Evolutionary conservation across 2,113 vertebrate species (phyloP).

Genomic region (Meleagris gallopavo): DNA sequence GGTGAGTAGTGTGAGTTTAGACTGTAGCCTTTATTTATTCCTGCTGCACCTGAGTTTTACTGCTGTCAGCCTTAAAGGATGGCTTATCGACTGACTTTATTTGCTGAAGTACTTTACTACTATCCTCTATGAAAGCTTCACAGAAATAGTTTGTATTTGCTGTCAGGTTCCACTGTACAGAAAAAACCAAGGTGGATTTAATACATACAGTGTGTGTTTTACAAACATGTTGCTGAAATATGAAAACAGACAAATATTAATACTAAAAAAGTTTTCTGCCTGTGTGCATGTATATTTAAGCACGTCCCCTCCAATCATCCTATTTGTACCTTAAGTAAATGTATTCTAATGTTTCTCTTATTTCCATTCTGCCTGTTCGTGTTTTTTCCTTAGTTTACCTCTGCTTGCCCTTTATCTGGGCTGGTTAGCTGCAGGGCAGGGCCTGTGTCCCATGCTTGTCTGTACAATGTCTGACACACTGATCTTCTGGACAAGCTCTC

Average conservation of each 20-base stretch:
- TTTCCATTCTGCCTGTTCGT: not conserved
- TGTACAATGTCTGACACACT: not conserved
- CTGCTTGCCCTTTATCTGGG: not conserved
- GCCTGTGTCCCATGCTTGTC: not conserved
- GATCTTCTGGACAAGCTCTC: not conserved
- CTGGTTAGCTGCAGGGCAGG: not conserved
- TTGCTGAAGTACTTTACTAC: not conserved
- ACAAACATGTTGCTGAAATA: not conserved
- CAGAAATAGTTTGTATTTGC: not conserved
- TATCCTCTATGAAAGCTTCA: not conserved
- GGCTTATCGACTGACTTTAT: not conserved
- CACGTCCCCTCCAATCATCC: not conserved
- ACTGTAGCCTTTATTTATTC: not conserved
- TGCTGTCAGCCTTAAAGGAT: not conserved
- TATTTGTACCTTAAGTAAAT: not conserved
- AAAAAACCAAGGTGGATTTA: not conserved
- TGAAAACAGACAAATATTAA: not conserved
- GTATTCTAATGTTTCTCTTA: not conserved
- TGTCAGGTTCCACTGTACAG: not conserved
- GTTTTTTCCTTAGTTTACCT: not conserved
- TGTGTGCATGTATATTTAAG: not conserved
- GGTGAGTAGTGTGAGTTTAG: not conserved
- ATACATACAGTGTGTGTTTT: not conserved
- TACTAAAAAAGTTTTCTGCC: not conserved
- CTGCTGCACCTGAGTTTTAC: not conserved